Evolutionary conservation across 2,797 vertebrate species (phyloP).

Genomic region (Pyrocephalus nanus): DNA sequence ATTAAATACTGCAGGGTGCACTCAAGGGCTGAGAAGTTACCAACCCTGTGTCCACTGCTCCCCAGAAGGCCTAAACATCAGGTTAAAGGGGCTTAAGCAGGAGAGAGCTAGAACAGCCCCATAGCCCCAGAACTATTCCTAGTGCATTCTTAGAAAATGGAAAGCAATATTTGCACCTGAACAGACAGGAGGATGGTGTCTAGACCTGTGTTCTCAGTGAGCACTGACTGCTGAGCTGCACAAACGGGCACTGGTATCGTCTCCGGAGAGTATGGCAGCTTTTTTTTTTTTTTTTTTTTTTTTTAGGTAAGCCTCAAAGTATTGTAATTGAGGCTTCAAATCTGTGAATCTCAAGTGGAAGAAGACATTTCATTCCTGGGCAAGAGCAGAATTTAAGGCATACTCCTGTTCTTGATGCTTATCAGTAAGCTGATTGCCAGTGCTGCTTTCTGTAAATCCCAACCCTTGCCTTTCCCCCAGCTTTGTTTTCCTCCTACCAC

Average conservation of each 20-base stretch:
- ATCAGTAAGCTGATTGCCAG: background rate
- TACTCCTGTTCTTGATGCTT: background rate
- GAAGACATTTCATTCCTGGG: background rate
- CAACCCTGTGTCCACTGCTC: background rate
- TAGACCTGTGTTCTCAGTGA: background rate
- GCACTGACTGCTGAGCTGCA: background rate
- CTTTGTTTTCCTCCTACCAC: background rate
- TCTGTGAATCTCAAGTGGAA: background rate
- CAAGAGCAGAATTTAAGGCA: background rate
- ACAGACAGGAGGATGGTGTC: background rate
- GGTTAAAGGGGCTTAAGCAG: background rate
- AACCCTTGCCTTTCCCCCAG: background rate
- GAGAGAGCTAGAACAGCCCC: background rate
- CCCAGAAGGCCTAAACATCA: background rate
- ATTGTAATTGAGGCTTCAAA: background rate
- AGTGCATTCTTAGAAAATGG: background rate
- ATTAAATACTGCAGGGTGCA: background rate
- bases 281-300: background rate
- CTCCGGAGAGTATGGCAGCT: background rate
- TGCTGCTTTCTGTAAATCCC: background rate
- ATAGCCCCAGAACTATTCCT: background rate
- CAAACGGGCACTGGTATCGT: background rate
- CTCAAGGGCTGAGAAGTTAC: background rate
- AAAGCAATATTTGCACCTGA: background rate
- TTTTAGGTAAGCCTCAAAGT: background rate